Evolutionary conservation across 2,113 vertebrate genomes (phyloP), one percentile per base, ranked within the genome.

Genomic region (Proteles cristata): DNA sequence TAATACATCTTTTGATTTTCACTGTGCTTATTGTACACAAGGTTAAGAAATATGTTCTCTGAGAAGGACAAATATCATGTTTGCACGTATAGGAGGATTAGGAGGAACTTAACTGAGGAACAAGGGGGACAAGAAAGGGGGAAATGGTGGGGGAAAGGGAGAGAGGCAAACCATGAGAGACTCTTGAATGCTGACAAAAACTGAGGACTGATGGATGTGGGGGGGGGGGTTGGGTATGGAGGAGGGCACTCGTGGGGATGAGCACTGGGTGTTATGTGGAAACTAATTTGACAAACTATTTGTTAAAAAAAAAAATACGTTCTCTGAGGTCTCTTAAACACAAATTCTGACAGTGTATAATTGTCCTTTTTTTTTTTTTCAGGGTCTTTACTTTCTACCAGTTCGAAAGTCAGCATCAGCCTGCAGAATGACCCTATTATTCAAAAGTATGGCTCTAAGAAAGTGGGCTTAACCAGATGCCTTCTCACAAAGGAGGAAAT

Each of bases 401-500:
- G 80, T 77, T 55, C 97, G 48, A 63, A 99, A 84, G 39, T 90
- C 28, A 93, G 43, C 80, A 73, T 96, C 92, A 90, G 80, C 31
- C 76, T 98, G 28, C 87, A 96, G 2, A 58, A 82, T 31, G 90
- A 99, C 92, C 98, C 98, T 69, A 98, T 99, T 76, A 96, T 99
- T 97, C 98, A 0, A 89, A 99, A 98, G 92, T 99, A 98, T 0
- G 98, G 99, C 97, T 96, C 0, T 35, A 92, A 98, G 48, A 98
- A 96, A 68, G 91, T 25, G 84, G 98, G 98, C 73, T 98, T 99
- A 95, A 98, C 97, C 23, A 98, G 89, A 74, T 98, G 98, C 58
- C 97, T 98, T 94, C 95, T 99, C 7, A 98, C 98, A 74, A 84
- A 90, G 80, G 94, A 99, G 43, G 98, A 99, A 93, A 98, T 98